A percentile compares a stretch with the other conserved stretches of the same genome.
These are phyloP conservation scores for Drosophila formosana DNA, from an alignment of 2,888 invertebrate species.

Conservation along the genomic window DNA sequence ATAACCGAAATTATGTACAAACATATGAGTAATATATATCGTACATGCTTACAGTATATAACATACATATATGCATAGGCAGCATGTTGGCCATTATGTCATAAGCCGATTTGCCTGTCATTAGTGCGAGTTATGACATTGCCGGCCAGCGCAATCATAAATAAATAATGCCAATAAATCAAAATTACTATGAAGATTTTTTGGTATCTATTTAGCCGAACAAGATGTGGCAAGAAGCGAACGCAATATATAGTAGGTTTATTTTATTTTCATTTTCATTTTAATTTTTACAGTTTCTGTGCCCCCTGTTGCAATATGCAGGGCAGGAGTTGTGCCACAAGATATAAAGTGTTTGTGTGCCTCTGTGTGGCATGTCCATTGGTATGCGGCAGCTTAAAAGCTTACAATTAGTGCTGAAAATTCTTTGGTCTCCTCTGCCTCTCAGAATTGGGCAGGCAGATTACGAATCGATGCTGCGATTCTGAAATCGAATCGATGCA, in stretches of 20 bases:
- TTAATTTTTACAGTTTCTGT: constrained; percentile 5
- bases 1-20: constrained; percentile 3
- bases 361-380: constrained; percentile 3
- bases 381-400: constrained; percentile 41
- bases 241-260: background rate
- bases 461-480: constrained; percentile 28
- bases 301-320: constrained; percentile 23
- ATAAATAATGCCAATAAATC: constrained; percentile 74
- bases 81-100: constrained; percentile 63
- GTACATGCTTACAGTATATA: background rate
- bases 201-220: background rate
- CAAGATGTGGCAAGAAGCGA: constrained; percentile 22
- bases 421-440: background rate
- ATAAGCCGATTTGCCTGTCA: constrained; percentile 75
- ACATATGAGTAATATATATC: constrained; percentile 12
- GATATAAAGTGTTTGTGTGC: constrained; percentile 10
- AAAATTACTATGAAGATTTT: constrained; percentile 61
- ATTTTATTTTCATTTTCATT: background rate
- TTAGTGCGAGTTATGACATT: constrained; percentile 61
- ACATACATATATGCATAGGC: constrained; percentile 4
- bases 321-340: background rate
- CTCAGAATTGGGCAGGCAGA: constrained; percentile 23
- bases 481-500: constrained; percentile 27
- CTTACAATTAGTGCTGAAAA: constrained; percentile 48
- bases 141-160: constrained; percentile 39